Evolutionary conservation across 2,113 vertebrate genomes (phyloP).

Genomic region (Centropus unirufus): DNA sequence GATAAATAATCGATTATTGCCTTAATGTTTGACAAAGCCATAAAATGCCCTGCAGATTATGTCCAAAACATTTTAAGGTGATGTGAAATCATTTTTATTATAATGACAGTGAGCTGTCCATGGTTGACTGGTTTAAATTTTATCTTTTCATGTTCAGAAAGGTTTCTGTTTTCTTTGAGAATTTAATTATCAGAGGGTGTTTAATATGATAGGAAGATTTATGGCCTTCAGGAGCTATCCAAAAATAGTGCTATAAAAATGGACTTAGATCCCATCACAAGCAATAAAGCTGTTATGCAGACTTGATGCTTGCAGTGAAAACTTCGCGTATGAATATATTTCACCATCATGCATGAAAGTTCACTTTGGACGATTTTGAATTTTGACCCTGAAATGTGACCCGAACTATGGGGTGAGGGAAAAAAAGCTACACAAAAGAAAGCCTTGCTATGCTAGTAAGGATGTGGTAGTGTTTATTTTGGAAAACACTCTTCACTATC

Average conservation of each 20-base stretch:
- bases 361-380: slow-evolving; percentile 45
- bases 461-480: slow-evolving; percentile 60
- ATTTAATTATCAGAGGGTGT: slow-evolving; percentile 74
- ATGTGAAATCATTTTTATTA: slow-evolving; percentile 71
- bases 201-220: slow-evolving; percentile 73
- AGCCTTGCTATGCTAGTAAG: slow-evolving; percentile 37
- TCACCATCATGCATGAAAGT: slow-evolving; percentile 51
- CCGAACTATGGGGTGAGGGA: background rate
- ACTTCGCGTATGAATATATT: slow-evolving; percentile 48
- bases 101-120: slow-evolving; percentile 70
- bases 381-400: slow-evolving; percentile 60
- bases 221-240: slow-evolving; percentile 62
- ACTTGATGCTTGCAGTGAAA: slow-evolving; percentile 55
- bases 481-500: slow-evolving; percentile 34
- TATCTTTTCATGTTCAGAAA: slow-evolving; percentile 66
- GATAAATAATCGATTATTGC: slow-evolving; percentile 76
- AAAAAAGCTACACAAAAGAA: slow-evolving; percentile 7
- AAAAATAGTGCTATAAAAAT: slow-evolving; percentile 71
- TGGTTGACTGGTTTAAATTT: slow-evolving; percentile 70
- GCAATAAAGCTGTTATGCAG: slow-evolving; percentile 56
- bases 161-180: slow-evolving; percentile 70
- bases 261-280: slow-evolving; percentile 58
- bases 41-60: slow-evolving; percentile 66
- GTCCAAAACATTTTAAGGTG: slow-evolving; percentile 67
- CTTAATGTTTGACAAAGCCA: slow-evolving; percentile 74